These are phyloP conservation scores for Pseudochirops cupreus DNA, from an alignment of 2,797 vertebrate genomes.

Conservation along the genomic window DNA sequence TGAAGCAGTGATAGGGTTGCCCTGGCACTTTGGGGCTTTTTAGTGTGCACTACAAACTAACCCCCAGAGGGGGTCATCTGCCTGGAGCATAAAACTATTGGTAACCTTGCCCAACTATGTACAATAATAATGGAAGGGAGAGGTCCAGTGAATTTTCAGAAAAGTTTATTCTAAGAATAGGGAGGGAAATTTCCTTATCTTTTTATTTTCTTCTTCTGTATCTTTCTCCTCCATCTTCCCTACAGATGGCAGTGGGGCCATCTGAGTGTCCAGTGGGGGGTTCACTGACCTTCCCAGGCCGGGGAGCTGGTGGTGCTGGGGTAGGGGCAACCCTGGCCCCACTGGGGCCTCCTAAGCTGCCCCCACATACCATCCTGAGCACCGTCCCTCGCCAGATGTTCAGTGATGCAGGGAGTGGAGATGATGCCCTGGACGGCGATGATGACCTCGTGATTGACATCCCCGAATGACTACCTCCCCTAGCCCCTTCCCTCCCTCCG, in stretches of 20 bases:
- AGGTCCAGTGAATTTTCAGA: neutral
- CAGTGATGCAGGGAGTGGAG: slow-evolving; percentile 92
- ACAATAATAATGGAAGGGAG: neutral
- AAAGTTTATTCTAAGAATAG: neutral
- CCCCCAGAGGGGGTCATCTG: neutral
- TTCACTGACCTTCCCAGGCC: slow-evolving; percentile 77
- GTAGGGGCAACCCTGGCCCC: slow-evolving; percentile 78
- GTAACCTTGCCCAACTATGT: neutral
- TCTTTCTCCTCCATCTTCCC: slow-evolving; percentile 56
- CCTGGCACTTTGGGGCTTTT: neutral
- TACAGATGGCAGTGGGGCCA: slow-evolving; percentile 80
- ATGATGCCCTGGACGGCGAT: slow-evolving; percentile 88
- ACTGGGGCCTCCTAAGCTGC: slow-evolving; percentile 79
- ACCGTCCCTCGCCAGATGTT: slow-evolving; percentile 95
- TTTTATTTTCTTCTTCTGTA: slow-evolving; percentile 50
- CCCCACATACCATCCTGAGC: slow-evolving; percentile 88
- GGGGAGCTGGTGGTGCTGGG: slow-evolving; percentile 73
- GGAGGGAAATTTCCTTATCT: neutral
- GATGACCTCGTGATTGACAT: slow-evolving; percentile 96
- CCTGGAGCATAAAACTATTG: neutral
- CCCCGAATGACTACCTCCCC: slow-evolving; percentile 80
- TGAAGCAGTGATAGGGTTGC: neutral
- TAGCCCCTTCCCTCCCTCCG: neutral
- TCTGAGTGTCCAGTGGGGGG: slow-evolving; percentile 78
- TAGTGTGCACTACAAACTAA: neutral